Percentiles rank a stretch among this genome's conserved stretches.
Conservation (phyloP, 1,140 invertebrate genomes). For the Drosophila teissieri region DNA sequence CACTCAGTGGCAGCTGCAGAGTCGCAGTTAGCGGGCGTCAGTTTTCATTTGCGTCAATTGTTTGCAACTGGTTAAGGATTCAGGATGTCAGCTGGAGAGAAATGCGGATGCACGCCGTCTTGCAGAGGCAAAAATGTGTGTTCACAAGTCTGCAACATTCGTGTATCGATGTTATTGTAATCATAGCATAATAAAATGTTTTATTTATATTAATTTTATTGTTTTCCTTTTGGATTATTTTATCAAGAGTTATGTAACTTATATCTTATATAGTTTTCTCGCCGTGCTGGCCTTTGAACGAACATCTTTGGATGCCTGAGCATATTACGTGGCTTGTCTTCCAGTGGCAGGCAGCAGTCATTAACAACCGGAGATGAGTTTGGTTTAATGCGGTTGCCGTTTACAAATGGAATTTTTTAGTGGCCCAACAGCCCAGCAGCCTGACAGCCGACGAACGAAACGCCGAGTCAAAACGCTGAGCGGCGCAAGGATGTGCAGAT, state of each 20-base stretch:
- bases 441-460: not conserved
- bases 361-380: conserved; percentile 83
- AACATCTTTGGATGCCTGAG: conserved; percentile 39
- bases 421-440: conserved; percentile 47
- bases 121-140: conserved; percentile 1
- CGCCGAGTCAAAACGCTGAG: conserved; percentile 47
- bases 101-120: not conserved
- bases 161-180: no score
- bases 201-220: no score
- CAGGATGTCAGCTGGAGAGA: not conserved
- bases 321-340: conserved; percentile 46
- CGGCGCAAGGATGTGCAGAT: conserved; percentile 16
- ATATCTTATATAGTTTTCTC: not conserved
- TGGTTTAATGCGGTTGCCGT: conserved; percentile 79
- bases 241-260: no score
- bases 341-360: conserved; percentile 57
- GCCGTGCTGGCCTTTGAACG: conserved; percentile 8
- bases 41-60: conserved; percentile 78
- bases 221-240: no score
- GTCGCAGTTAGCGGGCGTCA: conserved; percentile 56
- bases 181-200: no score
- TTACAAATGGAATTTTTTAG: conserved; percentile 83
- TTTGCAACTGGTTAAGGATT: conserved; percentile 52
- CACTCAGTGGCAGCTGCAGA: conserved; percentile 52
- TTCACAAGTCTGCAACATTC: no score